A percentile compares a stretch with the other conserved stretches of the same genome.
Evolutionary conservation across 2,888 invertebrate species (phyloP).

Genomic region (Tuta absoluta): DNA sequence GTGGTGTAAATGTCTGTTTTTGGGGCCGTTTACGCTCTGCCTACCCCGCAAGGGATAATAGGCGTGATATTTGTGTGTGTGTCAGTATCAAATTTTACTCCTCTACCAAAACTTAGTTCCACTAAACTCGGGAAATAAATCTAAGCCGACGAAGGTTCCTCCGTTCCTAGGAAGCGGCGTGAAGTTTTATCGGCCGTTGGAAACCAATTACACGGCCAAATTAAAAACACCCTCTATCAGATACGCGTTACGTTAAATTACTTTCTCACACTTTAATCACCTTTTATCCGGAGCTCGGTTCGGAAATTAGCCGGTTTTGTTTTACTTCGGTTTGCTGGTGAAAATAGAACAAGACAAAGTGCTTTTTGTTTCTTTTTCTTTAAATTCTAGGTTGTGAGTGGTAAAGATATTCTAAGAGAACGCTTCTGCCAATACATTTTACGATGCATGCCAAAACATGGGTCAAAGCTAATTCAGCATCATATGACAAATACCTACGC

Average conservation of each 20-base stretch:
- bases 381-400: not conserved
- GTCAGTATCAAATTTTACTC: not conserved
- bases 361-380: not conserved
- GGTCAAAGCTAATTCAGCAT: too few relatives aligned
- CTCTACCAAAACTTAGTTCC: not conserved
- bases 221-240: slow-evolving; percentile 34
- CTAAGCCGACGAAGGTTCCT: not conserved
- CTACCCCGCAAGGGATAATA: too few relatives aligned
- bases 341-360: not conserved
- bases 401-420: too few relatives aligned
- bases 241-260: slow-evolving; percentile 32
- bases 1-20: too few relatives aligned
- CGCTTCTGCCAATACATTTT: too few relatives aligned
- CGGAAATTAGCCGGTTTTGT: slow-evolving; percentile 10
- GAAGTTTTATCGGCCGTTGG: slow-evolving; percentile 30
- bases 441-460: too few relatives aligned
- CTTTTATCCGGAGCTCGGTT: slow-evolving; percentile 18
- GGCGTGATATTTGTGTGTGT: not conserved
- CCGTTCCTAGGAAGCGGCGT: slow-evolving; percentile 28
- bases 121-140: not conserved
- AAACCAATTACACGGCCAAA: slow-evolving; percentile 33
- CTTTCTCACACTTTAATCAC: slow-evolving; percentile 31
- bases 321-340: not conserved
- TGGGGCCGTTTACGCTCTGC: too few relatives aligned
- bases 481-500: too few relatives aligned